phyloP scores from a whole-genome alignment of 2,113 vertebrate species.

The Cyprinodon brontotheroides region DNA sequence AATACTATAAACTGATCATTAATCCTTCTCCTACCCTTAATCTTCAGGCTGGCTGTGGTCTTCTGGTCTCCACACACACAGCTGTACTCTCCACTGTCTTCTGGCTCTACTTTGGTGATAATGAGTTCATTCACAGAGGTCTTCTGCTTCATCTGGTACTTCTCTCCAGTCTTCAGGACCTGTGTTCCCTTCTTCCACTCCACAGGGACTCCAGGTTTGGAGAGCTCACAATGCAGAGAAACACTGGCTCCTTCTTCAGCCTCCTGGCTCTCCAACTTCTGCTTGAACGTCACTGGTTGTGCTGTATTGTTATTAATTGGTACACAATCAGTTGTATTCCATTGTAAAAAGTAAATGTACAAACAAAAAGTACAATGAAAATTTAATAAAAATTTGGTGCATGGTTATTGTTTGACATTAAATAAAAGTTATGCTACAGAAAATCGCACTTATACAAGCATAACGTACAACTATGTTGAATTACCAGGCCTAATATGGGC shows the following conservation, averaged over 20 bases:
- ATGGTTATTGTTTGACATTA: too few relatives aligned
- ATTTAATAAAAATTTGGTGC: too few relatives aligned
- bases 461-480: background rate
- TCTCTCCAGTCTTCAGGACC: conserved; percentile 75
- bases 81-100: conserved; percentile 81
- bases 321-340: background rate
- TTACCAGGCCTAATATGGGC: background rate
- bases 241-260: conserved; percentile 77
- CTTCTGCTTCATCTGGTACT: conserved; percentile 79
- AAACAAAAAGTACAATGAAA: too few relatives aligned
- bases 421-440: background rate
- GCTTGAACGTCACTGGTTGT: conserved; percentile 22
- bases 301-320: conserved; percentile 24
- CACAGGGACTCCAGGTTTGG: conserved; percentile 78
- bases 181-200: conserved; percentile 80
- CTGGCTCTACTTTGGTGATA: conserved; percentile 51
- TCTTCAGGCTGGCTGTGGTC: conserved; percentile 71
- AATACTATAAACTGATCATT: background rate
- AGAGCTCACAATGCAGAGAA: conserved; percentile 81
- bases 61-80: conserved; percentile 79
- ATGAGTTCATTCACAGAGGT: conserved; percentile 65
- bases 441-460: background rate
- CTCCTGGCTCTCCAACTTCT: conserved; percentile 77
- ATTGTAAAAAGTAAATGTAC: too few relatives aligned
- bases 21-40: conserved; percentile 65